Conservation (phyloP, 2,113 vertebrate genomes). For the Procapra przewalskii region DNA sequence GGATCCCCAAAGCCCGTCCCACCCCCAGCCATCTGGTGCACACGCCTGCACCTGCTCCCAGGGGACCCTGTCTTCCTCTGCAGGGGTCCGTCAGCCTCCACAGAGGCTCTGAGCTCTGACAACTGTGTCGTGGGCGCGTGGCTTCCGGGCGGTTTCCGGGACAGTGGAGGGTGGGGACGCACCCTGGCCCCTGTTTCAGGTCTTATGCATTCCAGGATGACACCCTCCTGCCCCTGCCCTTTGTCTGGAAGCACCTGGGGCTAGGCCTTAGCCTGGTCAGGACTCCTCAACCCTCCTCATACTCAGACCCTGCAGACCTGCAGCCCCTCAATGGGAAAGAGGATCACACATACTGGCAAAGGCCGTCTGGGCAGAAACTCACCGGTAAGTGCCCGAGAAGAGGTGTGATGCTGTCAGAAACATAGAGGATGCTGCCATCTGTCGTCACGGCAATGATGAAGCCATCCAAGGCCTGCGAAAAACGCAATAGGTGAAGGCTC, state of each 20-base stretch:
- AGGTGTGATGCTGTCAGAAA: slow-evolving; percentile 87
- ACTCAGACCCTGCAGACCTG: background rate
- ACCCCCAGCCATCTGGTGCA: background rate
- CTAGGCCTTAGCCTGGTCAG: slow-evolving; percentile 24
- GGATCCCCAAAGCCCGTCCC: background rate
- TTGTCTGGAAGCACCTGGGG: background rate
- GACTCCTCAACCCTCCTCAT: background rate
- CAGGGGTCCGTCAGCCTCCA: background rate
- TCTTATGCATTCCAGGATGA: background rate
- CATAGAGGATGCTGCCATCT: slow-evolving; percentile 86
- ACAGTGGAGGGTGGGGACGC: background rate
- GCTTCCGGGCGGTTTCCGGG: background rate
- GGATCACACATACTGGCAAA: background rate
- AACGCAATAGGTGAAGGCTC: background rate
- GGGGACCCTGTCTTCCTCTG: background rate
- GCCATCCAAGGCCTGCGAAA: slow-evolving; percentile 84
- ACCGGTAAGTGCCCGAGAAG: slow-evolving; percentile 87
- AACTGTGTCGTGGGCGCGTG: accelerated
- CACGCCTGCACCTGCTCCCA: background rate
- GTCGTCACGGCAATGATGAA: slow-evolving; percentile 86
- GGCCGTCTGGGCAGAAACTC: slow-evolving; percentile 63
- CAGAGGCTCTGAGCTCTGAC: background rate
- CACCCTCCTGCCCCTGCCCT: background rate
- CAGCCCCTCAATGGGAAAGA: background rate
- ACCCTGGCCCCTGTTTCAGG: too few relatives aligned